A percentile compares a stretch with the other conserved stretches of the same genome.
Evolutionary conservation across 2,113 vertebrate species (phyloP).

Genomic region (Cyprinodon tularosa): DNA sequence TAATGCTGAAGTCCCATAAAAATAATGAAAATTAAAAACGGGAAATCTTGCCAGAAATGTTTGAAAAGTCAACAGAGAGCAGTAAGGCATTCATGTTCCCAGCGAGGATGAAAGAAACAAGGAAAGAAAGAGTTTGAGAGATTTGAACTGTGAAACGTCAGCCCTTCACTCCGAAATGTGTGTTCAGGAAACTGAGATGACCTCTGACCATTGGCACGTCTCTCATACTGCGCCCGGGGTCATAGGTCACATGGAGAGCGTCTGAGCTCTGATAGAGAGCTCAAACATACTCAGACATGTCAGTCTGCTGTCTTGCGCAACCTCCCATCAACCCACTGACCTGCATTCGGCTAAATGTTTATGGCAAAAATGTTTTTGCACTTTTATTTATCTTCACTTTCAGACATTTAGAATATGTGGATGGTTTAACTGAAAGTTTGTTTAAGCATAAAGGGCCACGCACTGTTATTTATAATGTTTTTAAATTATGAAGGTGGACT

Average conservation of each 20-base stretch:
- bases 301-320: slow-evolving; percentile 47
- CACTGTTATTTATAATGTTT: neutral
- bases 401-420: neutral
- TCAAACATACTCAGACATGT: slow-evolving; percentile 64
- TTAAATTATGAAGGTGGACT: neutral
- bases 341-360: neutral
- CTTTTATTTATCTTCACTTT: slow-evolving; percentile 2
- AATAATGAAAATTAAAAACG: slow-evolving; percentile 10
- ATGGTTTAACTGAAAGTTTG: neutral
- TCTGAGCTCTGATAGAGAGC: slow-evolving; percentile 65
- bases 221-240: slow-evolving; percentile 41
- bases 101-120: slow-evolving; percentile 24
- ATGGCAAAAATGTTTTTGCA: neutral
- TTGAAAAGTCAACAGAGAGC: neutral
- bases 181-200: slow-evolving; percentile 63
- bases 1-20: slow-evolving; percentile 12
- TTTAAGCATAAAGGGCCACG: neutral
- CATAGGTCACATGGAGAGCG: slow-evolving; percentile 56
- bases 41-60: slow-evolving; percentile 2
- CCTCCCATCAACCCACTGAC: slow-evolving; percentile 10
- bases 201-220: slow-evolving; percentile 52
- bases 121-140: neutral
- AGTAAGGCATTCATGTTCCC: neutral
- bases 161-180: slow-evolving; percentile 14
- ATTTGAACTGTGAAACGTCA: slow-evolving; percentile 23